phyloP scores from a whole-genome alignment of 2,888 invertebrate species.

The Fragum whitleyi region DNA sequence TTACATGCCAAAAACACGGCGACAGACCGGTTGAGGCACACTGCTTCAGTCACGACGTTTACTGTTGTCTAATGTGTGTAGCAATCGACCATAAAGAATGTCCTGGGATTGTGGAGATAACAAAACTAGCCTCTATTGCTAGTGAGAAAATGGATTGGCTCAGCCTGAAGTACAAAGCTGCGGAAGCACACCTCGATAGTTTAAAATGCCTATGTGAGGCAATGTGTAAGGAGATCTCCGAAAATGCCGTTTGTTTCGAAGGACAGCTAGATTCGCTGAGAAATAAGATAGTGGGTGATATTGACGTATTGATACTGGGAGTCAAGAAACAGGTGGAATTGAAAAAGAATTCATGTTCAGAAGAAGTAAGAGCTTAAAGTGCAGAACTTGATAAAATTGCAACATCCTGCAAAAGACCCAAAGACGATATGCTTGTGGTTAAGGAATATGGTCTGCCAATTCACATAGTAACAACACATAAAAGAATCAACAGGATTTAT shows the following conservation, averaged over 20 bases:
- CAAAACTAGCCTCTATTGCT: neutral
- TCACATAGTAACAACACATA: neutral
- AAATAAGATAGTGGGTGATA: neutral
- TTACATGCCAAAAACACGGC: neutral
- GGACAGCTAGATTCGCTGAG: neutral
- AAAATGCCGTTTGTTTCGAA: too few species aligned
- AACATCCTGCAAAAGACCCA: too few species aligned
- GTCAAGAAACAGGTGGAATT: too few species aligned
- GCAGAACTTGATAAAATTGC: too few species aligned
- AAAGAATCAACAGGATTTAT: neutral
- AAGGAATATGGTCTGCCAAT: neutral
- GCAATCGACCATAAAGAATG: neutral
- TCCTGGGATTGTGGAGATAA: neutral
- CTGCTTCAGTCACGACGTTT: neutral
- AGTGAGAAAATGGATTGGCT: neutral
- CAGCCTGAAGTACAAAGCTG: neutral
- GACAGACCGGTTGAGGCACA: neutral
- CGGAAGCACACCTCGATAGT: neutral
- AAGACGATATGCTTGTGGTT: neutral
- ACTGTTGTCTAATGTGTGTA: neutral
- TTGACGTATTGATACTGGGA: neutral
- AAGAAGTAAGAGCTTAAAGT: too few species aligned
- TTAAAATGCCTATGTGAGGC: neutral
- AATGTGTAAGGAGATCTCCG: too few species aligned
- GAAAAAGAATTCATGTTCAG: too few species aligned